These are phyloP conservation scores for Monochamus alternatus DNA, from an alignment of 2,888 invertebrate species.

Conservation along the genomic window DNA sequence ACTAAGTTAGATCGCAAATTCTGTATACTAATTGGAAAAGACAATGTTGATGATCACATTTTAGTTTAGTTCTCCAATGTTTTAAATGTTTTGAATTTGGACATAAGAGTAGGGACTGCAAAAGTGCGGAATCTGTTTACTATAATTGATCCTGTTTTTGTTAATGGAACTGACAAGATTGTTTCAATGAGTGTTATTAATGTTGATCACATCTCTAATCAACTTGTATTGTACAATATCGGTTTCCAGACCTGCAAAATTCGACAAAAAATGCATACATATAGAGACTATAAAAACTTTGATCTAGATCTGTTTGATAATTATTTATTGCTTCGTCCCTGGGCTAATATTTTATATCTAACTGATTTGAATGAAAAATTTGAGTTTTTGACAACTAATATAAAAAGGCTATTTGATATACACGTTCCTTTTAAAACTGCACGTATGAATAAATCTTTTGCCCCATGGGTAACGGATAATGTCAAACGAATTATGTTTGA, in stretches of 20 bases:
- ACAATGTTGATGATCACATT: slow-evolving; percentile 7
- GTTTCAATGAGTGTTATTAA: neutral
- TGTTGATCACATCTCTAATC: slow-evolving; percentile 2
- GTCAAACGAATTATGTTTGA: too few species aligned
- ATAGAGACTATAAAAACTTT: slow-evolving; percentile 26
- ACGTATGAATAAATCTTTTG: too few species aligned
- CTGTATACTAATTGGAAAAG: neutral
- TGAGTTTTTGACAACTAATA: too few species aligned
- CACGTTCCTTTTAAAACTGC: too few species aligned
- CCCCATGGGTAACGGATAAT: too few species aligned
- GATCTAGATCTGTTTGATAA: neutral
- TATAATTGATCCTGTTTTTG: neutral
- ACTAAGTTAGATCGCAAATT: too few species aligned
- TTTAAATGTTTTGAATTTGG: slow-evolving; percentile 3
- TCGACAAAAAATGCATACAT: slow-evolving; percentile 3
- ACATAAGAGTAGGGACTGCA: too few species aligned
- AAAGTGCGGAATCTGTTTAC: neutral
- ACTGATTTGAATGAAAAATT: too few species aligned
- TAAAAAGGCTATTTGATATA: too few species aligned
- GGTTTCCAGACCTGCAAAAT: neutral
- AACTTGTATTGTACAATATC: neutral
- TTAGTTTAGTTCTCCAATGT: neutral
- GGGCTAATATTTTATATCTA: too few species aligned
- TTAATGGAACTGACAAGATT: too few species aligned
- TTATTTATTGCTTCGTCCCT: slow-evolving; percentile 15